phyloP scores from a whole-genome alignment of 2,888 invertebrate genomes.

The Clusia tigrina region DNA sequence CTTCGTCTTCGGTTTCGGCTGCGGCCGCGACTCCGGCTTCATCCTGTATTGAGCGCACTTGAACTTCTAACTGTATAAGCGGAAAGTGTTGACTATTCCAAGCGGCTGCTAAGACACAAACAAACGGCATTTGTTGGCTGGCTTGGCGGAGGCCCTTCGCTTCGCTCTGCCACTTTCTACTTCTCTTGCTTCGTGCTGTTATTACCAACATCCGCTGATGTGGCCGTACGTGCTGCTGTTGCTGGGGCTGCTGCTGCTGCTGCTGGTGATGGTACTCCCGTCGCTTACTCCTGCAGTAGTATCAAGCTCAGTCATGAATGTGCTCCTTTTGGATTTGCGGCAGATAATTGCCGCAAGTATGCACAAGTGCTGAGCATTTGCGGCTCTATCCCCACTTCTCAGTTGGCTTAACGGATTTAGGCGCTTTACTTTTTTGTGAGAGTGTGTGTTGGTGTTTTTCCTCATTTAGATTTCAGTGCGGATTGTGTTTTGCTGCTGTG shows the following conservation, averaged over 20 bases:
- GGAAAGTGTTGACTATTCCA: slow-evolving; percentile 7
- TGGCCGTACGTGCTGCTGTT: neutral
- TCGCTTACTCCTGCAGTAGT: neutral
- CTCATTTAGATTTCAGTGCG: neutral
- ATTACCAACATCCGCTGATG: neutral
- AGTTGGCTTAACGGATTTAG: neutral
- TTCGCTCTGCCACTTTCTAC: neutral
- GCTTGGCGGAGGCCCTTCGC: neutral
- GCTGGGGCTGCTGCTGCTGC: neutral
- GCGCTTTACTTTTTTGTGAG: too few species aligned
- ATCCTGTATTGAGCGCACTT: neutral
- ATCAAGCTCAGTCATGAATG: neutral
- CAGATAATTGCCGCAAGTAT: neutral
- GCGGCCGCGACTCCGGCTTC: too few species aligned
- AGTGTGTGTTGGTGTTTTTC: neutral
- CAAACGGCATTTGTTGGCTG: slow-evolving; percentile 9
- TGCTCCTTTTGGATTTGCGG: neutral
- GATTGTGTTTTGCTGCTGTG: neutral
- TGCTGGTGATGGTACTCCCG: too few species aligned
- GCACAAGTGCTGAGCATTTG: neutral
- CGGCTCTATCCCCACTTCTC: neutral
- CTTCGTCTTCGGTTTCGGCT: neutral
- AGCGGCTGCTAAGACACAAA: neutral
- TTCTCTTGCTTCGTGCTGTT: neutral
- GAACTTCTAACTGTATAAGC: neutral